Evolutionary conservation across 2,113 vertebrate species (phyloP), one percentile per base, ranked within the genome.

Genomic region (Desmodus rotundus): DNA sequence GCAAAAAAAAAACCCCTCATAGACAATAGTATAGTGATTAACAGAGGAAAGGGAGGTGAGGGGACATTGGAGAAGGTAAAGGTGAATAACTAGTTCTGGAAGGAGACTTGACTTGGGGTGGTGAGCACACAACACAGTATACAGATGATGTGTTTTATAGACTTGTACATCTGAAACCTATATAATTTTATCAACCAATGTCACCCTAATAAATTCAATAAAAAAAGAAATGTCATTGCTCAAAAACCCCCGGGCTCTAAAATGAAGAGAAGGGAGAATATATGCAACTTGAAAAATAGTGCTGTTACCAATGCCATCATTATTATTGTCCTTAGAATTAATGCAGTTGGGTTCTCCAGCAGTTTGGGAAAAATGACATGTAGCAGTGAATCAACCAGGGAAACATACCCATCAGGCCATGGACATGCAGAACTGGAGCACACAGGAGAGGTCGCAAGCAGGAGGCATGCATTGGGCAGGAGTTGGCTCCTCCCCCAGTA

Each of bases 381-480:
- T 72, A 50, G 7, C 20, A 43, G 1, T 33, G 54, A 78, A 8
- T 15, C 22, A 14, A 14, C 6, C 77, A 22, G 4, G 16, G 9
- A n/a, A 24, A 56, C 31, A 4, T 2, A 1, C 9, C 28, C n/a
- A 5, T 36, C 26, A 41, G 50, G n/a, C 12, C 36, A 2, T 0
- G 0, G 24, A 3, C 19, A 17, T 2, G 22, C 16, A 36, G 4
- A 7, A 2, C 14, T 24, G 36, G 28, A 22, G 31, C 2, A 1
- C 22, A 13, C 6, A 86, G 58, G 4, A 22, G 65, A 12, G 14
- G 17, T 4, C 1, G 10, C 19, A 36, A 22, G 3, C 0, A 0
- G 7, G 5, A 24, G 13, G 12, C 7, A n/a, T 20, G 22, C 22
- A 2, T 0, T 14, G 41, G 4, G 2, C 16, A 0, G 14, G 8